phyloP scores from a whole-genome alignment of 2,797 vertebrate species.

The Syndactyla subalaris region DNA sequence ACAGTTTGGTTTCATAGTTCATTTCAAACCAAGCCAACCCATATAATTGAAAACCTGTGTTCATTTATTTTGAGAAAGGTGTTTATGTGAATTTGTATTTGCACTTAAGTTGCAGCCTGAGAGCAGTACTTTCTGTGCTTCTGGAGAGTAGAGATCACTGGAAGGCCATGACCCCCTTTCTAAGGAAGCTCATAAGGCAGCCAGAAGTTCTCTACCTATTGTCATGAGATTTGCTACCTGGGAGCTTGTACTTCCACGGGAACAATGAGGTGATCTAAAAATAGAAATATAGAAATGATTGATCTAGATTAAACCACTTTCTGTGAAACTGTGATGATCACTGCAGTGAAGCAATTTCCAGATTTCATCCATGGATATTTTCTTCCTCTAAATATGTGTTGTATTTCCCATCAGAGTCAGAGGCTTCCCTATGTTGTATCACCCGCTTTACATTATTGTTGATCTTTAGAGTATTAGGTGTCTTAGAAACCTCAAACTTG shows the following conservation, averaged over 20 bases:
- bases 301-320: not conserved
- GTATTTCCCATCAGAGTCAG: not conserved
- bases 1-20: slow-evolving; percentile 2
- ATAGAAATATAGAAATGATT: not conserved
- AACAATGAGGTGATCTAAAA: not conserved
- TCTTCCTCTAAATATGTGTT: not conserved
- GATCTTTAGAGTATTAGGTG: not conserved
- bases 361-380: not conserved
- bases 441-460: not conserved
- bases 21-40: slow-evolving; percentile 16
- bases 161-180: not conserved
- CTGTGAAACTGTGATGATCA: not conserved
- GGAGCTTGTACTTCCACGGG: not conserved
- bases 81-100: not conserved
- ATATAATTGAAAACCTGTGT: not conserved
- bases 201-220: not conserved
- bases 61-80: not conserved
- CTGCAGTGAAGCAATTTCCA: slow-evolving; percentile 6
- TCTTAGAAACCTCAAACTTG: not conserved
- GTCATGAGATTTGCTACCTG: not conserved
- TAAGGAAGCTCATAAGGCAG: not conserved
- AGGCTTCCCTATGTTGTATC: not conserved
- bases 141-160: not conserved
- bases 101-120: not conserved
- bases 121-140: not conserved